Base-by-base conservation (phyloP, 2,888 invertebrate genomes). In the Antheraea yamamai region DNA sequence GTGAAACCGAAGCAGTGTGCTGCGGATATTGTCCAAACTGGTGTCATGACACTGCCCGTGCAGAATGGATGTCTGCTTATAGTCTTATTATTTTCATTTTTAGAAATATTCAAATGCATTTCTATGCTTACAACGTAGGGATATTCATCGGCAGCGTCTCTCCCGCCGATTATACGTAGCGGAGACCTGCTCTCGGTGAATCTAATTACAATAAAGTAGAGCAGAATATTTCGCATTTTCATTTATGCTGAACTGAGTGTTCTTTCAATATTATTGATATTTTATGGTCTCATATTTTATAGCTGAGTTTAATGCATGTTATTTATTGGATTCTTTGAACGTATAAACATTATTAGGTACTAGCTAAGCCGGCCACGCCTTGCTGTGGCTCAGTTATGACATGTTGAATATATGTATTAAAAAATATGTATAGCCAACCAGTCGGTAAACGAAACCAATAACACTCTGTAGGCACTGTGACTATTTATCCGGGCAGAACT, bases 101-200 rank as follows among this genome's bases (percentile, higher is more conserved):
- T 68, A 35, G 30, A 16, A 3, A 64, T 64, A 12, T 26, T 14
- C 18, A 20, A 7, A 18, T 68, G 68, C 6, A 64, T 64, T 30
- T 70, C 70, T 70, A 70, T 20, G 20, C 70, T 35, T 39, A 70
- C 70, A 4, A 70, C 70, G 10, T 20, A 70, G 8, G 70, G 39
- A 39, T 70, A 70, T 39, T 70, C 70, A 70, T 70, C 39, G 10
- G 16, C 18, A 2, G 70, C 39, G 39, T 70, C 39, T 39, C 70
- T 35, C 70, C 70, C 70, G n/a, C 70, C 70, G 70, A 70, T 70
- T 10, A 70, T 70, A n/a, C 70, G 39, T 4, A 70, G 70, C n/a
- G 70, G 70, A 35, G 20, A 20, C 39, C 39, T 70, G 20, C n/a
- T n/a, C 70, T 39, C 39, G 20, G n/a, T 12, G 20, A 10, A 39